phyloP scores from a whole-genome alignment of 1,140 invertebrate species.

The Zeugodacus cucurbitae region DNA sequence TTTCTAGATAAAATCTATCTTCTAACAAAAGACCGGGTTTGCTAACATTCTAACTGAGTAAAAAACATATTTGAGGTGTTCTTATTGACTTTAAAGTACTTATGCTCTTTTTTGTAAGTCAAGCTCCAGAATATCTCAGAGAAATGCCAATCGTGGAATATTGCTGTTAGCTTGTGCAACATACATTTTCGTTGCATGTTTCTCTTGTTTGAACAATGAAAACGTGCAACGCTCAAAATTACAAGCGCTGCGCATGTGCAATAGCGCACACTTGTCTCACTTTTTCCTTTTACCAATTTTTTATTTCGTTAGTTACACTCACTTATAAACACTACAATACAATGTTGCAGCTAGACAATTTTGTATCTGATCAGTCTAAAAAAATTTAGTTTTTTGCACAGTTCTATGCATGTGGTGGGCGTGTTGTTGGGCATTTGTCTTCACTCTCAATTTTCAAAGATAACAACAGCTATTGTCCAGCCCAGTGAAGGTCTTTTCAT shows the following conservation, averaged over 20 bases:
- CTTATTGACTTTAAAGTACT: too few relatives aligned
- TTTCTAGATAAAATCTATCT: too few relatives aligned
- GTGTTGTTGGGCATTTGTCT: neutral
- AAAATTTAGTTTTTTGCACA: too few relatives aligned
- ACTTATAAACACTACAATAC: neutral
- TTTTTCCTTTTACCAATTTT: neutral
- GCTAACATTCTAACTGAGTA: too few relatives aligned
- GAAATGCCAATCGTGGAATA: too few relatives aligned
- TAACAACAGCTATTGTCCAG: neutral
- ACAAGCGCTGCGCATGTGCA: conserved; percentile 39
- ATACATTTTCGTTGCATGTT: neutral
- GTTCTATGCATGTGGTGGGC: neutral
- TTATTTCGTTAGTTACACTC: neutral
- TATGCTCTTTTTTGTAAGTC: too few relatives aligned
- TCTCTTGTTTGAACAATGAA: conserved; percentile 18
- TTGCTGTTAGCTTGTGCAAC: neutral
- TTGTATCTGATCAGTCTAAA: too few relatives aligned
- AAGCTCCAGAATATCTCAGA: too few relatives aligned
- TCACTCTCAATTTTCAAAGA: neutral
- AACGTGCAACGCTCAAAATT: conserved; percentile 9
- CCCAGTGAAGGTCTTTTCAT: neutral
- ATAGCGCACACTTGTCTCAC: conserved; percentile 42
- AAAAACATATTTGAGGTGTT: too few relatives aligned
- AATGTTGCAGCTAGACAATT: too few relatives aligned
- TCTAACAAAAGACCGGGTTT: too few relatives aligned